These are phyloP conservation scores for Takifugu ocellatus DNA, from an alignment of 2,797 vertebrate genomes.

Conservation along the genomic window DNA sequence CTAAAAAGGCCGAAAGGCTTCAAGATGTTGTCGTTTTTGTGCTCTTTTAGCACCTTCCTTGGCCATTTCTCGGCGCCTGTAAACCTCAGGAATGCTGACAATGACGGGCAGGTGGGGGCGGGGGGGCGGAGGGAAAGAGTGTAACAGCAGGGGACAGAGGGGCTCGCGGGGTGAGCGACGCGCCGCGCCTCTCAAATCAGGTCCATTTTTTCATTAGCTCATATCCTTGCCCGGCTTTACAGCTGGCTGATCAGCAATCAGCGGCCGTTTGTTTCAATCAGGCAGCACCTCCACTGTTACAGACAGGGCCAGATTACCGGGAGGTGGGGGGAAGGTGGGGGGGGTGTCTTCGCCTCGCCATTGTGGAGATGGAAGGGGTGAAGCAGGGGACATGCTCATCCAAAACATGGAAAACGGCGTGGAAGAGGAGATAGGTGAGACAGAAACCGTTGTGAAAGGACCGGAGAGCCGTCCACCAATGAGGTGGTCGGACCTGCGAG, in stretches of 20 bases:
- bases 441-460: slow-evolving; percentile 1
- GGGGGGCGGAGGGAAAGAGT: slow-evolving; percentile 59
- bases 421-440: not conserved
- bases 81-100: slow-evolving; percentile 50
- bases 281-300: slow-evolving; percentile 68
- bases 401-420: slow-evolving; percentile 49
- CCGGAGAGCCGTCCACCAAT: slow-evolving; percentile 19
- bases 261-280: slow-evolving; percentile 92
- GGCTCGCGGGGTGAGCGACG: slow-evolving; percentile 72
- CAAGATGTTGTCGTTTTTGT: slow-evolving; percentile 1
- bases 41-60: slow-evolving; percentile 16
- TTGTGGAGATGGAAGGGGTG: slow-evolving; percentile 64
- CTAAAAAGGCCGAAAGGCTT: slow-evolving; percentile 1
- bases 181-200: slow-evolving; percentile 80
- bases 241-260: slow-evolving; percentile 92
- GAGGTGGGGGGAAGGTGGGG: slow-evolving; percentile 10
- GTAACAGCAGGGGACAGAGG: slow-evolving; percentile 72
- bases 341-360: slow-evolving; percentile 56
- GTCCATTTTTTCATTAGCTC: slow-evolving; percentile 89
- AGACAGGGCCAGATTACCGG: slow-evolving; percentile 71
- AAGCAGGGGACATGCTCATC: slow-evolving; percentile 68
- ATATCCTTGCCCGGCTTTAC: slow-evolving; percentile 89
- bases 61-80: slow-evolving; percentile 31
- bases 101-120: slow-evolving; percentile 50
- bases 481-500: slow-evolving; percentile 13